Evolutionary conservation across 2,113 vertebrate genomes (phyloP).

Genomic region (Rhynchopsitta pachyrhyncha): DNA sequence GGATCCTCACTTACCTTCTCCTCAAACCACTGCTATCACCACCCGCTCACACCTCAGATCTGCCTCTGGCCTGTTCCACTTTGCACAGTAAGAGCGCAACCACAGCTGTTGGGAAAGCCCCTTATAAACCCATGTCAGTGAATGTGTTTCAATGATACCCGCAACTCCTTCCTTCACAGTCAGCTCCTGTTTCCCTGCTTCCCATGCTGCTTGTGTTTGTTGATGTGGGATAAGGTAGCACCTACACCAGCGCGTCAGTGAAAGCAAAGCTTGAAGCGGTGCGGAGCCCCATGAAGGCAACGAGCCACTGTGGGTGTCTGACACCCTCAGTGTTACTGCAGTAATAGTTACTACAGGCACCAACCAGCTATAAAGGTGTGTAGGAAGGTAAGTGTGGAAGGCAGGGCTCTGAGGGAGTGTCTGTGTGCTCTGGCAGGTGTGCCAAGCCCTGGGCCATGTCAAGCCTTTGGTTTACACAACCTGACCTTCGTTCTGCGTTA

Average conservation of each 20-base stretch:
- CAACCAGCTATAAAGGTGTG: too few relatives aligned
- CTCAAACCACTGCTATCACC: neutral
- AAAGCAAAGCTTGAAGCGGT: neutral
- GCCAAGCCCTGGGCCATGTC: too few relatives aligned
- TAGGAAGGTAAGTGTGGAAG: neutral
- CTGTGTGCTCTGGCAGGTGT: accelerated
- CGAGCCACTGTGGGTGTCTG: neutral
- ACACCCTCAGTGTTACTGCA: neutral
- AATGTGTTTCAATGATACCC: neutral
- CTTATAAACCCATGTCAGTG: neutral
- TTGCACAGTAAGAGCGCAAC: neutral
- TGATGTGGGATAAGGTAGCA: neutral
- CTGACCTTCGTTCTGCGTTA: neutral
- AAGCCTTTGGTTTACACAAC: neutral
- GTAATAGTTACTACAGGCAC: neutral
- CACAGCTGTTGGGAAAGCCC: neutral
- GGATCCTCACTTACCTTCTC: neutral
- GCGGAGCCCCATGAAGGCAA: accelerated
- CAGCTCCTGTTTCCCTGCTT: accelerated
- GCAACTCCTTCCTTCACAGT: neutral
- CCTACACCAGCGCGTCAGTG: neutral
- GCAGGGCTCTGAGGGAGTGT: neutral
- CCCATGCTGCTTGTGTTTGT: neutral
- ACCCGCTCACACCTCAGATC: neutral
- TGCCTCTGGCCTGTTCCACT: neutral